Conservation (phyloP, 2,797 vertebrate genomes). For the Anguilla marmorata region DNA sequence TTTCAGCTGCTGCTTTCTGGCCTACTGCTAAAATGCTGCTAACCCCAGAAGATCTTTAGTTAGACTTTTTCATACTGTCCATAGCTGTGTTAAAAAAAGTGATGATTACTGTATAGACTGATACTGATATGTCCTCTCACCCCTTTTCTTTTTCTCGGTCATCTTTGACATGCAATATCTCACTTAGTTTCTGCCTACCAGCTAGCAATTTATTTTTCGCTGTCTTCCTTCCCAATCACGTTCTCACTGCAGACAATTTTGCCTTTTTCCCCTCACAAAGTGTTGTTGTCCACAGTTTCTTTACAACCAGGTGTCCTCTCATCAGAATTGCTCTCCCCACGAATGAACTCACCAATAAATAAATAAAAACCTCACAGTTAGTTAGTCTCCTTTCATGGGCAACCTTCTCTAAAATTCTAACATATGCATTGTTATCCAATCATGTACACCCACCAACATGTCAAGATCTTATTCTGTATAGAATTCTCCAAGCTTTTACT, state of each 20-base stretch:
- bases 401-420: background rate
- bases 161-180: background rate
- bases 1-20: background rate
- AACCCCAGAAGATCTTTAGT: background rate
- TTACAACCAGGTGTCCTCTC: background rate
- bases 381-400: background rate
- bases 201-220: background rate
- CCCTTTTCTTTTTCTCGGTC: background rate
- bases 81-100: too few species aligned
- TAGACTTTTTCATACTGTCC: too few species aligned
- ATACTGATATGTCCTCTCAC: background rate
- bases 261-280: background rate
- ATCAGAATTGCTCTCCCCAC: background rate
- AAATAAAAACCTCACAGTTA: background rate
- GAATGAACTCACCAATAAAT: background rate
- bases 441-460: background rate
- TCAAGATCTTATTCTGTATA: background rate
- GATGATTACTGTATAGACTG: too few species aligned
- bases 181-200: background rate
- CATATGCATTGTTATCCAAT: background rate
- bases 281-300: background rate
- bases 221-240: background rate
- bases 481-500: background rate
- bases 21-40: background rate
- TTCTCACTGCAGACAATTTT: background rate